Percentiles rank a stretch among this genome's conserved stretches.
phyloP scores from a whole-genome alignment of 92 coral and sea anemone species.

The Epizoanthus scotinus region DNA sequence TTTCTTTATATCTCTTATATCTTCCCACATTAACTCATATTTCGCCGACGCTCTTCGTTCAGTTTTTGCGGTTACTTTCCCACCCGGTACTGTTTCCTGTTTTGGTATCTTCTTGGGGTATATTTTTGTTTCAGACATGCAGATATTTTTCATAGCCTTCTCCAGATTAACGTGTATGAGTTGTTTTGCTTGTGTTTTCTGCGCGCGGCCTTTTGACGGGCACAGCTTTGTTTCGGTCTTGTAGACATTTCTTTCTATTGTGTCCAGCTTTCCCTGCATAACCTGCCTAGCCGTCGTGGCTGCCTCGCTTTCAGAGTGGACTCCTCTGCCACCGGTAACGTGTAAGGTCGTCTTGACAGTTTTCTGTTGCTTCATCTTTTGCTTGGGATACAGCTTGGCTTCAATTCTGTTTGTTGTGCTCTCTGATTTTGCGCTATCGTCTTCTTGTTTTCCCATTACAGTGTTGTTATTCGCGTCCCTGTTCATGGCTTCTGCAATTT shows the following conservation, averaged over 20 bases:
- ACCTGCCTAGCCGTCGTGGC: neutral
- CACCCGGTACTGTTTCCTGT: neutral
- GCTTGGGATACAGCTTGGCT: neutral
- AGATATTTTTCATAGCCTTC: slow-evolving; percentile 25
- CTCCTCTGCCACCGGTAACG: neutral
- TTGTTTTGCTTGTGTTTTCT: slow-evolving; percentile 11
- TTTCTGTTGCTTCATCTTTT: neutral
- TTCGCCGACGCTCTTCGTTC: slow-evolving; percentile 24
- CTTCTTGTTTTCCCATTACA: neutral
- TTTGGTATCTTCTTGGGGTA: neutral
- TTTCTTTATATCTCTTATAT: slow-evolving; percentile 17
- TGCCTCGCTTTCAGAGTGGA: neutral
- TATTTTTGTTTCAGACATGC: slow-evolving; percentile 9
- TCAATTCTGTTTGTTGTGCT: neutral
- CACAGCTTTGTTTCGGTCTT: slow-evolving; percentile 12
- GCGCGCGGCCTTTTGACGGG: slow-evolving; percentile 8
- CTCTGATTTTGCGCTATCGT: neutral
- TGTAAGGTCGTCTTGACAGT: neutral
- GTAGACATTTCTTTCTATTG: neutral
- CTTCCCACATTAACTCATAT: slow-evolving; percentile 27
- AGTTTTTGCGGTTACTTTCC: neutral
- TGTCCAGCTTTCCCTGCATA: neutral
- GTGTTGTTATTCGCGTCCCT: slow-evolving; percentile 32
- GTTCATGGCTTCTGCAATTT: slow-evolving; percentile 18
- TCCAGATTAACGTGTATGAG: slow-evolving; percentile 4